Percentiles rank a stretch among this genome's conserved stretches.
These are phyloP conservation scores for Anguilla rostrata DNA, from an alignment of 2,113 vertebrate genomes.

Conservation along the genomic window DNA sequence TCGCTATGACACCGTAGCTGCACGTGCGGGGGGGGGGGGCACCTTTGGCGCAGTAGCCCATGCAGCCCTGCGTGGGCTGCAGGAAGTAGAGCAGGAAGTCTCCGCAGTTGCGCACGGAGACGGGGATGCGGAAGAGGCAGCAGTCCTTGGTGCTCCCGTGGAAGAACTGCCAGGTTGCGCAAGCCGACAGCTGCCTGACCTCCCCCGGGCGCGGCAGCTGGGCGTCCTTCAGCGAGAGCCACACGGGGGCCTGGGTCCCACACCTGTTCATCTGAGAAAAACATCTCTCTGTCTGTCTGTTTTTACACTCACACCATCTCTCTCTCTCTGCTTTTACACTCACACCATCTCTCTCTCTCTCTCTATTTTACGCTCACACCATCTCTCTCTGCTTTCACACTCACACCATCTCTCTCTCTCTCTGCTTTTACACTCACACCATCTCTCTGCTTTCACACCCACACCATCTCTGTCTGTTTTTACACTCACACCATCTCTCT, in stretches of 20 bases:
- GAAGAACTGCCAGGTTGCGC: conserved; percentile 72
- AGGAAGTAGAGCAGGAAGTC: conserved; percentile 72
- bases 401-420: no score
- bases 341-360: neutral
- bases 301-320: neutral
- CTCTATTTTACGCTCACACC: neutral
- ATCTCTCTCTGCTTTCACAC: no score
- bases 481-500: no score
- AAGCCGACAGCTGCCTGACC: conserved; percentile 61
- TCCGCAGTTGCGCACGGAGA: conserved; percentile 67
- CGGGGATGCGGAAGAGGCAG: conserved; percentile 69
- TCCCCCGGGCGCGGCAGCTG: conserved; percentile 56
- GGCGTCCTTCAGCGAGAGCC: conserved; percentile 69
- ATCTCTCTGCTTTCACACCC: no score
- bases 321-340: neutral
- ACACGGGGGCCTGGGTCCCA: conserved; percentile 80
- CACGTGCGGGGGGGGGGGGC: neutral
- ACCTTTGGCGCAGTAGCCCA: conserved; percentile 77
- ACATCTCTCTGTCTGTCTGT: neutral
- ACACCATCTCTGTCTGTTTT: no score
- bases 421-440: no score
- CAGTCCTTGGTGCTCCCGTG: conserved; percentile 63
- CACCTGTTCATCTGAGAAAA: conserved; percentile 78
- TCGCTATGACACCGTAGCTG: neutral
- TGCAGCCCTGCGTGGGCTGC: conserved; percentile 72